A percentile compares a stretch with the other conserved stretches of the same genome.
Evolutionary conservation across 2,797 vertebrate species (phyloP).

Genomic region (Apodemus agrarius): DNA sequence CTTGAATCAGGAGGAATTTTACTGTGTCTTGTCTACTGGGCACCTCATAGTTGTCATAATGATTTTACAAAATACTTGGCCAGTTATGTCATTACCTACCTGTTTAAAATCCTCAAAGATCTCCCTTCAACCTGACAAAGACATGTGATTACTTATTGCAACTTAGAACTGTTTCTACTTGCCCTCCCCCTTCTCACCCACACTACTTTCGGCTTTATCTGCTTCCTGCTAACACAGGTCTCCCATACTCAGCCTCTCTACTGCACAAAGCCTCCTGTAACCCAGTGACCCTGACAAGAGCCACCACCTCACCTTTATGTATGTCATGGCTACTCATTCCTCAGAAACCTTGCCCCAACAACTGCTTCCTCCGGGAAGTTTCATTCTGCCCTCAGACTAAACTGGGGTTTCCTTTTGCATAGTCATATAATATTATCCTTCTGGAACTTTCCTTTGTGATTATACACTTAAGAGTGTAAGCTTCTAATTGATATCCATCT

Average conservation of each 20-base stretch:
- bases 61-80: conserved; percentile 20
- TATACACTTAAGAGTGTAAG: not conserved
- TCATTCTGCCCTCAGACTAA: conserved; percentile 3
- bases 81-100: not conserved
- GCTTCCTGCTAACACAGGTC: not conserved
- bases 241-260: not conserved
- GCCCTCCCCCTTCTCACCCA: not conserved
- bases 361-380: not conserved
- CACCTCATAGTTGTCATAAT: not conserved
- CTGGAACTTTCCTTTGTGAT: not conserved
- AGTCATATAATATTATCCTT: not conserved
- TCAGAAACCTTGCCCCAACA: not conserved
- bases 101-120: not conserved
- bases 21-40: not conserved
- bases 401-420: not conserved
- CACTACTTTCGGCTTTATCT: not conserved
- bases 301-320: not conserved
- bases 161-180: not conserved
- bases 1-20: conserved; percentile 41
- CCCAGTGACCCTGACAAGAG: not conserved
- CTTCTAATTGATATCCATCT: not conserved
- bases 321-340: not conserved
- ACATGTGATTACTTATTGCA: not conserved
- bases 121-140: not conserved
- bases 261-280: not conserved